phyloP scores from a whole-genome alignment of 2,797 vertebrate genomes.

The Allenopithecus nigroviridis region DNA sequence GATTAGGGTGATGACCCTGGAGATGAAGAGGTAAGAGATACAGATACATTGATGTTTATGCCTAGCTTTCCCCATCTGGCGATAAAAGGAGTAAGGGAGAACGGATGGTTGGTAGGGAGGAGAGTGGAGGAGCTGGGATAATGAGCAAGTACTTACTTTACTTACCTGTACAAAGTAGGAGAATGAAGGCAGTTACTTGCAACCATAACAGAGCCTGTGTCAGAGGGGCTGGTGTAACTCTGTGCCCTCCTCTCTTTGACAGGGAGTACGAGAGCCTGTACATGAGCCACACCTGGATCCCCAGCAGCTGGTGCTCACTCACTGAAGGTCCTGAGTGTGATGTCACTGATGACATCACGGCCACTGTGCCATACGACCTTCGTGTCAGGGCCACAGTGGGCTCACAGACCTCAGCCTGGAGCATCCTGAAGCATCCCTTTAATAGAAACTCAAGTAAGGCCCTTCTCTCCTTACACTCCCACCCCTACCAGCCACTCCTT shows the following conservation, averaged over 20 bases:
- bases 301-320: constrained; percentile 78
- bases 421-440: constrained; percentile 79
- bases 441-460: constrained; percentile 83
- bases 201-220: not conserved
- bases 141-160: not conserved
- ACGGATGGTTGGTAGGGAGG: not conserved
- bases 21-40: not conserved
- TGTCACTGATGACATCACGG: constrained; percentile 83
- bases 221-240: not conserved
- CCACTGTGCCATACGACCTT: constrained; percentile 83
- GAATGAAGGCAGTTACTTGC: not conserved
- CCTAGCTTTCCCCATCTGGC: not conserved
- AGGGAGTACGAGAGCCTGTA: constrained; percentile 86
- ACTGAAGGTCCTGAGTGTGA: constrained; percentile 78
- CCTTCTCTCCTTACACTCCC: not conserved
- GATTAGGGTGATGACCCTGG: not conserved
- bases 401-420: constrained; percentile 80
- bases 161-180: not conserved
- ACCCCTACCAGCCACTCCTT: not conserved
- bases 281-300: constrained; percentile 81
- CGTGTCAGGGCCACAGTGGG: constrained; percentile 77
- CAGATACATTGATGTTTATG: not conserved
- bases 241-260: not conserved
- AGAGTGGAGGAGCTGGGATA: not conserved
- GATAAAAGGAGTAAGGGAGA: not conserved